Base-by-base conservation (phyloP, 2,888 invertebrate genomes). In the Cynaeus angustus region DNA sequence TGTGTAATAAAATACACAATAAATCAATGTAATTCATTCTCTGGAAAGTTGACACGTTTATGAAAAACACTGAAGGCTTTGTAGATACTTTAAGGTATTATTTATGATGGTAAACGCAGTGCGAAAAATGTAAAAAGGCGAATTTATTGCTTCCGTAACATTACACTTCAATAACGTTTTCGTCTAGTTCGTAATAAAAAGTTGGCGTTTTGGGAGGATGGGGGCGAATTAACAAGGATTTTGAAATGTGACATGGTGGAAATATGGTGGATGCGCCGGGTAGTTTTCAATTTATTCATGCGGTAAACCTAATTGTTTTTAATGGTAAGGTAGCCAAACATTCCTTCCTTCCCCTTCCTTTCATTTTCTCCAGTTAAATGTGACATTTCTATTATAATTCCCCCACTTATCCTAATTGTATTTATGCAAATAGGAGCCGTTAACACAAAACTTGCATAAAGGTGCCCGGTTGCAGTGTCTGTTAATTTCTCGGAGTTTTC, bases 401-500 rank as follows among this genome's bases (percentile, higher is more conserved):
- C n/a, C 33, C 33, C 33, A 7, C 33, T 33, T n/a, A 33, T 33
- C 33, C 33, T 6, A 1, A 33, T 33, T 33, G 33, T 33, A 33
- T 2, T 7, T 33, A 33, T 33, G 33, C 33, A 33, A 33, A 33
- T 33, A 33, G 33, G n/a, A 33, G 33, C 33, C n/a, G 9, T 6
- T 33, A 33, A 33, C 6, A 4, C 33, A 33, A 33, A 33, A 33
- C 33, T 33, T 33, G 33, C 33, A 33, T 33, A 33, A n/a, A 33
- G 33, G 33, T 33, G 33, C 33, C 33, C 33, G 9, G 33, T n/a
- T 33, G 33, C 33, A 33, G 33, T 9, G 9, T 33, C 33, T 33
- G 33, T 33, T 33, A 33, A 33, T 33, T 33, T 33, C 33, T n/a
- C 28, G 7, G 33, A 33, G 33, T 33, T 33, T 33, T 33, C 33